These are phyloP conservation scores for Sebastes taczanowskii DNA, from an alignment of 2,797 vertebrate species.

Conservation along the genomic window DNA sequence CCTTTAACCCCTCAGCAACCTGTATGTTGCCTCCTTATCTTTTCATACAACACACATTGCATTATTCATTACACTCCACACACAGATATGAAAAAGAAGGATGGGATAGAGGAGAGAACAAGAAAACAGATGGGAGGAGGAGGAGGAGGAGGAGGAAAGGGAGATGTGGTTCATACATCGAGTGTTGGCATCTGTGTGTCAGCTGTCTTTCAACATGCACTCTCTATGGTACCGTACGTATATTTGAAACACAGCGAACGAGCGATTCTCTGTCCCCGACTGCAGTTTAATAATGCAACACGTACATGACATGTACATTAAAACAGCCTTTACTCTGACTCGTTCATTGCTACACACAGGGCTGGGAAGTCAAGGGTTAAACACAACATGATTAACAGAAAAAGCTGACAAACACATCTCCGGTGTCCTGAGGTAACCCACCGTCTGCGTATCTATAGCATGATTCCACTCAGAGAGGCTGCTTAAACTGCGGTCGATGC, in stretches of 20 bases:
- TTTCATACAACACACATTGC: constrained; percentile 54
- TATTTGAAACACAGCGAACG: not conserved
- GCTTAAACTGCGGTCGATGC: not conserved
- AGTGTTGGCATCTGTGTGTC: not conserved
- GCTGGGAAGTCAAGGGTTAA: not conserved
- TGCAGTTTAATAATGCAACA: constrained; percentile 14
- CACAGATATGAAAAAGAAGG: not conserved
- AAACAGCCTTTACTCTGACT: not conserved
- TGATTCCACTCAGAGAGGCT: not conserved
- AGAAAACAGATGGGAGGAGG: constrained; percentile 3
- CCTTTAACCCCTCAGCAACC: constrained; percentile 53
- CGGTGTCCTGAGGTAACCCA: not conserved
- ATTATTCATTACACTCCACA: constrained; percentile 61
- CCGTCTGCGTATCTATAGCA: not conserved
- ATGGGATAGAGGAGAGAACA: not conserved
- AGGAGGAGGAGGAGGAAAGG: not conserved
- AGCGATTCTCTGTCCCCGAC: not conserved
- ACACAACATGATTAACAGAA: not conserved
- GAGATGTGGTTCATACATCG: not conserved
- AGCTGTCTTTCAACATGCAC: not conserved
- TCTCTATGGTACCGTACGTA: not conserved
- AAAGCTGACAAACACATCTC: not conserved
- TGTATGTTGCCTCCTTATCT: constrained; percentile 60
- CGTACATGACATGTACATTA: not conserved
- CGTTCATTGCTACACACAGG: not conserved